These are phyloP conservation scores for Hydropsyche tenuis DNA, from an alignment of 1,140 invertebrate genomes.

Conservation along the genomic window DNA sequence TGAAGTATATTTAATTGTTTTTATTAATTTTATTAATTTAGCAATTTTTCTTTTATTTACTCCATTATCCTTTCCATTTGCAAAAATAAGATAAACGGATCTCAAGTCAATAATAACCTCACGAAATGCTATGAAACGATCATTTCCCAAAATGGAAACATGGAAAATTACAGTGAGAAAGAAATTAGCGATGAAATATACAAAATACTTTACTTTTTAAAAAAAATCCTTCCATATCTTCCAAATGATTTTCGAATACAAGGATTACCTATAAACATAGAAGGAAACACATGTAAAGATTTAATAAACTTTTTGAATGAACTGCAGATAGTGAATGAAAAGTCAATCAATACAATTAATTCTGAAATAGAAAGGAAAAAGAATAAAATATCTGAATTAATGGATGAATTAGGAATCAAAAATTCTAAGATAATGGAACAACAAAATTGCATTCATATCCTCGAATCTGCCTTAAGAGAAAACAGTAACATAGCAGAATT, in stretches of 20 bases:
- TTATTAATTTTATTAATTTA: constrained; percentile 17
- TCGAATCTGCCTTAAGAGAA: constrained; percentile 63
- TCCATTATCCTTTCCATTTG: constrained; percentile 13
- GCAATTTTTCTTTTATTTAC: constrained; percentile 12
- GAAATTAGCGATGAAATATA: no score
- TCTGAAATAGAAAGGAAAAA: constrained; percentile 53
- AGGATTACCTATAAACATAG: constrained; percentile 40
- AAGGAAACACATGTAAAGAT: constrained; percentile 40
- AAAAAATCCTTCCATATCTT: no score
- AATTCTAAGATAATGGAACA: constrained; percentile 65
- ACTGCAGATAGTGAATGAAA: neutral
- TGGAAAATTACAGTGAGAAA: no score
- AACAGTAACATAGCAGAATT: constrained; percentile 65
- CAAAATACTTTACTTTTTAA: no score
- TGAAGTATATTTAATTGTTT: constrained; percentile 12
- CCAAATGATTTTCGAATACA: neutral
- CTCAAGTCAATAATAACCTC: constrained; percentile 15
- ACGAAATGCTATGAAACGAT: constrained; percentile 35
- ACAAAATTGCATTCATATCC: constrained; percentile 63
- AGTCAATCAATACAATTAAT: constrained; percentile 46
- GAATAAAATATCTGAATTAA: constrained; percentile 59
- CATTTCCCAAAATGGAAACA: neutral
- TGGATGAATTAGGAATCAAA: constrained; percentile 60
- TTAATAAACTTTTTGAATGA: constrained; percentile 26
- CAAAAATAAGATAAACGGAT: constrained; percentile 36